phyloP scores from a whole-genome alignment of 37 sponge, comb jelly and placozoan species.

The Axinella damicornis region DNA sequence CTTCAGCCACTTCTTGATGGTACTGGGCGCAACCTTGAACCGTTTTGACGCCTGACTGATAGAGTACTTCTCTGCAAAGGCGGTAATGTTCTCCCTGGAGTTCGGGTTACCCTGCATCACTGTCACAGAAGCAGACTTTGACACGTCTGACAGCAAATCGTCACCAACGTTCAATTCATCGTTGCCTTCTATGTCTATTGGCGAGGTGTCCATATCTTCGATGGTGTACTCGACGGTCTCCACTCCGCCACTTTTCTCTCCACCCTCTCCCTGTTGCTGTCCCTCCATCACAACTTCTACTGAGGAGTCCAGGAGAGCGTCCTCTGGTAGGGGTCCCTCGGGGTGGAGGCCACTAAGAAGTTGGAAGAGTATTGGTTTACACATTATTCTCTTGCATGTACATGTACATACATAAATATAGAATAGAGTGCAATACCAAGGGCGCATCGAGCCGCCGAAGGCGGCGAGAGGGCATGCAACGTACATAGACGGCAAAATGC shows the following conservation, averaged over 20 bases:
- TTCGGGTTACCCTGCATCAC: not conserved
- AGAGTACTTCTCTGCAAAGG: slow-evolving; percentile 62
- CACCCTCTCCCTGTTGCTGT: not conserved
- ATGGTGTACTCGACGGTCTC: slow-evolving; percentile 32
- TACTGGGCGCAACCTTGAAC: slow-evolving; percentile 56
- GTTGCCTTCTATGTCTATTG: no score
- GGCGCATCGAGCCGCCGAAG: no score
- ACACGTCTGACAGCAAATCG: not conserved
- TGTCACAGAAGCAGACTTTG: slow-evolving; percentile 9
- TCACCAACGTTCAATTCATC: no score
- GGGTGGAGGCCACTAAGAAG: no score
- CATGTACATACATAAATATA: no score
- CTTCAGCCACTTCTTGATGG: slow-evolving; percentile 63
- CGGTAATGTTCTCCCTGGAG: slow-evolving; percentile 17
- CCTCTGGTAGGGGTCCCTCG: not conserved
- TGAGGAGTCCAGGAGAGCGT: not conserved
- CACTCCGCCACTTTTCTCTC: not conserved
- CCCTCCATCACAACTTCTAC: not conserved
- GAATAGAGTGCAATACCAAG: no score
- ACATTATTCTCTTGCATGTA: no score
- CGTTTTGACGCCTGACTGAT: slow-evolving; percentile 41
- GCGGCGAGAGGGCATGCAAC: no score
- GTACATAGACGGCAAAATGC: no score
- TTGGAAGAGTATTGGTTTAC: no score
- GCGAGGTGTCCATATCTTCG: not conserved